Conservation (phyloP, 2,797 vertebrate species). For the Phyllotis vaccarum region DNA sequence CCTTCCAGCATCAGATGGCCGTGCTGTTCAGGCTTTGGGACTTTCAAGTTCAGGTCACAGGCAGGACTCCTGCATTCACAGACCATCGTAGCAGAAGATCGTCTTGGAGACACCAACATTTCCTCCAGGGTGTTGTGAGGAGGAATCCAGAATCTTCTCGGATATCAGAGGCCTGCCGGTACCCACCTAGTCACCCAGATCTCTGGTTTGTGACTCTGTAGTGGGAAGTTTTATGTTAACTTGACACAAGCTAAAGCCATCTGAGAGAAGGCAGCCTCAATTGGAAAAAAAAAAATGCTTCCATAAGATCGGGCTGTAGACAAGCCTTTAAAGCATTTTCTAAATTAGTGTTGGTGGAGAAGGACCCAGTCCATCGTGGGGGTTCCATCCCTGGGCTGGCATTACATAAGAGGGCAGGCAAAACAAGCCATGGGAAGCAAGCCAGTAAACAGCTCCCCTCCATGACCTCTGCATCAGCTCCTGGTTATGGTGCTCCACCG, state of each 20-base stretch:
- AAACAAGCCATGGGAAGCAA: background rate
- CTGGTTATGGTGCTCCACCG: background rate
- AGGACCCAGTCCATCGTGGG: background rate
- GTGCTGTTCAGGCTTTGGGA: background rate
- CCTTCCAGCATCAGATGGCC: background rate
- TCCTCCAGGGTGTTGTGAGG: background rate
- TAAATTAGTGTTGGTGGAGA: background rate
- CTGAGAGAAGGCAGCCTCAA: background rate
- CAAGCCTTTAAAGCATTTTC: background rate
- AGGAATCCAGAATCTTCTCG: slow-evolving; percentile 21
- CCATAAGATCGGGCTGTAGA: background rate
- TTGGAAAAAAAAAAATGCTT: background rate
- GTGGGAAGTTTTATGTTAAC: background rate
- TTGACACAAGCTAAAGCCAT: background rate
- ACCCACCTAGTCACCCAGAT: background rate
- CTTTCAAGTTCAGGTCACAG: background rate
- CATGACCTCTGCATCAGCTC: background rate
- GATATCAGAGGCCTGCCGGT: background rate
- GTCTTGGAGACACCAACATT: background rate
- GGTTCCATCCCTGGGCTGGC: background rate
- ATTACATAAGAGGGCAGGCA: background rate
- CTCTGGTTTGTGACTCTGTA: background rate
- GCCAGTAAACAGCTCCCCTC: background rate
- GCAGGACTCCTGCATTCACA: background rate
- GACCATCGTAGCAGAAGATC: background rate